Percentiles rank a stretch among this genome's conserved stretches.
Evolutionary conservation across 2,113 vertebrate species (phyloP).

Genomic region (Gambusia holbrooki): DNA sequence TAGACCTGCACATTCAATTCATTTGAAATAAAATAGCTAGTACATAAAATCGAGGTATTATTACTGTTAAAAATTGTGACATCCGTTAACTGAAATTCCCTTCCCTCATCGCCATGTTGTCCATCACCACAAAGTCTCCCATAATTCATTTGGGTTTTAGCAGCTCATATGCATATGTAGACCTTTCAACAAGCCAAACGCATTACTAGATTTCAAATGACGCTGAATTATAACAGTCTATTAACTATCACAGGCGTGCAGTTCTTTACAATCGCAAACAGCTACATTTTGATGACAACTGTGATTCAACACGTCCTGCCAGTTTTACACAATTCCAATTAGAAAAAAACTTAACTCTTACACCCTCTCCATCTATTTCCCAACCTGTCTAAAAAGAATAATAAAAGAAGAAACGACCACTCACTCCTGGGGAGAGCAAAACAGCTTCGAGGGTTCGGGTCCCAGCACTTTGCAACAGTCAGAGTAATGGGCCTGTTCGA

Average conservation of each 20-base stretch:
- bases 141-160: not conserved
- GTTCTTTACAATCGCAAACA: not conserved
- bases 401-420: constrained; percentile 58
- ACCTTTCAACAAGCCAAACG: no score
- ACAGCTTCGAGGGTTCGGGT: constrained; percentile 96
- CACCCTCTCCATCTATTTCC: not conserved
- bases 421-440: constrained; percentile 97
- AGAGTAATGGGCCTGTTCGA: constrained; percentile 90
- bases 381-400: not conserved
- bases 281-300: not conserved
- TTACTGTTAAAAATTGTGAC: not conserved
- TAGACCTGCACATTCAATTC: not conserved
- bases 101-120: not conserved
- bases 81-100: not conserved
- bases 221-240: not conserved
- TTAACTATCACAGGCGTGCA: not conserved
- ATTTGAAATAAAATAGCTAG: not conserved
- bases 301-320: not conserved
- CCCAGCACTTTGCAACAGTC: constrained; percentile 98
- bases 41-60: not conserved
- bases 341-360: not conserved
- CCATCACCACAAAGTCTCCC: not conserved
- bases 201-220: no score
- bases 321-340: not conserved
- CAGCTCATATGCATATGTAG: not conserved